Base-by-base conservation (phyloP, 2,113 vertebrate species). In the Formicarius rufipectus region DNA sequence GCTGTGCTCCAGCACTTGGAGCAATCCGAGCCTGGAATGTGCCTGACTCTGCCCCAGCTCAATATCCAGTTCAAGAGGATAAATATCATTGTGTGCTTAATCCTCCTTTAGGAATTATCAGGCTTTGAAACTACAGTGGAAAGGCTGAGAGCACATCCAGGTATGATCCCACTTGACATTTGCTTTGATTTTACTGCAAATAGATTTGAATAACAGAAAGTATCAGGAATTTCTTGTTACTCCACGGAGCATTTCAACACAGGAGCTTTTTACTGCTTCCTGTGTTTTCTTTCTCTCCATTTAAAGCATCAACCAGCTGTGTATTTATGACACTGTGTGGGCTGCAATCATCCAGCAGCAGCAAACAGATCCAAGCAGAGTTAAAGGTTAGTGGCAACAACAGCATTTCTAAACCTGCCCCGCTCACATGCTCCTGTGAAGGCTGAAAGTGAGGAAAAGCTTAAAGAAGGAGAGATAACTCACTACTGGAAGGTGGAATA, bases 141-240 rank as follows among this genome's bases (percentile, higher is more conserved):
- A 96, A 97, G 74, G 69, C 84, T 89, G 90, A 81, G 68, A 87
- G 55, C 3, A 4, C 64, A 89, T 84, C 89, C 42, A 7, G 45
- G 75, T 67, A 53, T 77, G 79, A 96, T 93, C 85, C 84, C 71
- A 35, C 82, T 81, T 97, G 94, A 95, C 91, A 96, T 97, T 97
- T 97, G 91, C 93, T 97, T 94, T 95, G 90, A 91, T 92, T 95
- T 96, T 87, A 84, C 60, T 95, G 89, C 84, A 95, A 94, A 95
- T 68, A 87, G 49, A 73, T 97, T 77, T 86, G 89, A 97, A 92
- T 95, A 95, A 92, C 91, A 93, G 90, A 90, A 85, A 86, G 85
- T 55, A 39, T 28, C 58, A 93, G 78, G 87, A 95, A 90, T 93
- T 90, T 84, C 73, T 87, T 68, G 72, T 45, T 68, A 87, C 71